A percentile compares a stretch with the other conserved stretches of the same genome.
phyloP scores from a whole-genome alignment of 2,888 invertebrate species.

The Leptinotarsa rubiginosa region DNA sequence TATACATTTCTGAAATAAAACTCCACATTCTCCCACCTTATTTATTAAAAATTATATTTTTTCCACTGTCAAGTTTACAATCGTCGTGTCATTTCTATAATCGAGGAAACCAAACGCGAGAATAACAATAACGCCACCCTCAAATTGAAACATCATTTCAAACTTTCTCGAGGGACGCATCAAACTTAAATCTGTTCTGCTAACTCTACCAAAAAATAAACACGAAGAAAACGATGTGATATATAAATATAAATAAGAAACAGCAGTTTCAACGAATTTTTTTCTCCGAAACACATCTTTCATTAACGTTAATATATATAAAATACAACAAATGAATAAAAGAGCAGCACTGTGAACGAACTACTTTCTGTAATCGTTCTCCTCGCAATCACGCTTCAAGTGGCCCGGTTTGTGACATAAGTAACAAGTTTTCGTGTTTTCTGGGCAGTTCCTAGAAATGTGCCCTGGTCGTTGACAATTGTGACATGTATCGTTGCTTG shows the following conservation, averaged over 20 bases:
- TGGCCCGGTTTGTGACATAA: constrained; percentile 92
- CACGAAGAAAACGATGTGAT: constrained; percentile 28
- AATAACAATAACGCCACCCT: constrained; percentile 1
- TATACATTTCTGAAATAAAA: neutral
- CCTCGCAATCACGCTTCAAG: constrained; percentile 91
- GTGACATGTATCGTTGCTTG: constrained; percentile 81
- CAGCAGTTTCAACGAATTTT: constrained; percentile 36
- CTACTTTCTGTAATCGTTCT: constrained; percentile 76
- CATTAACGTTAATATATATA: constrained; percentile 47
- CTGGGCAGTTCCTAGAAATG: constrained; percentile 88
- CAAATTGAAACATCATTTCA: neutral
- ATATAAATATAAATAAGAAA: constrained; percentile 43
- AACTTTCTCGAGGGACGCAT: constrained; percentile 4
- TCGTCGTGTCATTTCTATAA: constrained; percentile 28
- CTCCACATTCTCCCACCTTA: constrained; percentile 32
- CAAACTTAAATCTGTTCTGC: neutral
- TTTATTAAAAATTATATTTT: constrained; percentile 40
- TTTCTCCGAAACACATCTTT: constrained; percentile 33
- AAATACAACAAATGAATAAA: constrained; percentile 48
- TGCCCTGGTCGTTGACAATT: constrained; percentile 95
- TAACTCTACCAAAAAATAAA: constrained; percentile 7
- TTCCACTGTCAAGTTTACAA: constrained; percentile 23
- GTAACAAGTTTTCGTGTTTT: constrained; percentile 89
- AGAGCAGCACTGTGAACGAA: constrained; percentile 38
- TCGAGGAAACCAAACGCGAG: constrained; percentile 6